phyloP scores from a whole-genome alignment of 2,797 vertebrate genomes.

The Acanthornis magna region DNA sequence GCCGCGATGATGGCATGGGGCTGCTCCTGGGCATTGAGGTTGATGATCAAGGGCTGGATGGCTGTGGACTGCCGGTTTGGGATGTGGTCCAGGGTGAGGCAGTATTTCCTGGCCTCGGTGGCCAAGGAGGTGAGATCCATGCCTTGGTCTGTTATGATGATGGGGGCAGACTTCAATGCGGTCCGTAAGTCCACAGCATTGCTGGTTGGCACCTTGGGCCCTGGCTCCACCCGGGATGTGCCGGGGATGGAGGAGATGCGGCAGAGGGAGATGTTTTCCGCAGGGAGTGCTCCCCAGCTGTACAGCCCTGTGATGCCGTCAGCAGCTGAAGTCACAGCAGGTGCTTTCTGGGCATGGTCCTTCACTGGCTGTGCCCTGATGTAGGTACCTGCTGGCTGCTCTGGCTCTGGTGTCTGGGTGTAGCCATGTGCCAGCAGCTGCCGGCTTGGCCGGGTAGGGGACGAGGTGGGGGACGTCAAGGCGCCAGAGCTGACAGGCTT shows the following conservation, averaged over 20 bases:
- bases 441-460: slow-evolving; percentile 83
- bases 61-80: slow-evolving; percentile 87
- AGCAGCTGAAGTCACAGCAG: slow-evolving; percentile 71
- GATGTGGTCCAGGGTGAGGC: slow-evolving; percentile 86
- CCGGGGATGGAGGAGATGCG: slow-evolving; percentile 89
- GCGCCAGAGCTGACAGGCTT: slow-evolving; percentile 87
- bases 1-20: slow-evolving; percentile 84
- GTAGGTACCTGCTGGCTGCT: slow-evolving; percentile 79
- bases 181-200: slow-evolving; percentile 91
- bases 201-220: slow-evolving; percentile 77
- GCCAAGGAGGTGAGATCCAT: slow-evolving; percentile 98
- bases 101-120: slow-evolving; percentile 90
- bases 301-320: slow-evolving; percentile 79
- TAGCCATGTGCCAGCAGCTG: slow-evolving; percentile 83
- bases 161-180: slow-evolving; percentile 86
- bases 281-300: slow-evolving; percentile 84
- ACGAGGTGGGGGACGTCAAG: slow-evolving; percentile 88
- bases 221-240: slow-evolving; percentile 85
- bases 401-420: slow-evolving; percentile 75
- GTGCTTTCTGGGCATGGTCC: slow-evolving; percentile 75
- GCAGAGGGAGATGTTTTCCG: slow-evolving; percentile 90
- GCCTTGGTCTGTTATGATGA: slow-evolving; percentile 98
- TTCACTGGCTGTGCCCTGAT: slow-evolving; percentile 69
- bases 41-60: slow-evolving; percentile 95
- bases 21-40: slow-evolving; percentile 95